Evolutionary conservation across 2,888 invertebrate genomes (phyloP).

Genomic region (Protodeltote pygarga): DNA sequence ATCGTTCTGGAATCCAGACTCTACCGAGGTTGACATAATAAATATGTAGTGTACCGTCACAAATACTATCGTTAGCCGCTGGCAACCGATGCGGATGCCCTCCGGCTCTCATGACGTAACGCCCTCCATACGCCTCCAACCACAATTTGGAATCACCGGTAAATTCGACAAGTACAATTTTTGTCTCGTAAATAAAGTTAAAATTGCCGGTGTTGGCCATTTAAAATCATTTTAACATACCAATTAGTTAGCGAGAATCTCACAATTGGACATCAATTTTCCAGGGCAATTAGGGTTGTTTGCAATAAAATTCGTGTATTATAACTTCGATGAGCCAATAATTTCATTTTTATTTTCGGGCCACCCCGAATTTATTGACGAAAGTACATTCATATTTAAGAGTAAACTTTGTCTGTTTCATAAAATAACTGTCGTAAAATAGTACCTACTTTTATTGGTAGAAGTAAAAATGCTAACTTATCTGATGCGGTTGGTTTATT

Average conservation of each 20-base stretch:
- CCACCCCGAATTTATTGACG: constrained; percentile 15
- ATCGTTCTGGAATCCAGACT: too few relatives aligned
- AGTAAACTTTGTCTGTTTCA: constrained; percentile 2
- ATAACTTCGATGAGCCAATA: constrained; percentile 20
- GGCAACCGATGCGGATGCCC: constrained; percentile 17
- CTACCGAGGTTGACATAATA: constrained; percentile 7
- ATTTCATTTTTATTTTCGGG: constrained; percentile 18
- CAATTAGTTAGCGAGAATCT: constrained; percentile 47
- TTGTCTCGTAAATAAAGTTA: constrained; percentile 49
- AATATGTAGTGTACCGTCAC: constrained; percentile 9
- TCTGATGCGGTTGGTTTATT: neutral
- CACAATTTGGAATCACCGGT: constrained; percentile 47
- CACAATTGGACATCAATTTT: constrained; percentile 45
- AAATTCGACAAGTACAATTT: constrained; percentile 51
- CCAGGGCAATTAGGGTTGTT: constrained; percentile 43
- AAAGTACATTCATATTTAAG: constrained; percentile 1
- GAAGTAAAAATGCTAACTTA: neutral
- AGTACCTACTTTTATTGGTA: constrained; percentile 4
- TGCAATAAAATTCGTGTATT: constrained; percentile 36
- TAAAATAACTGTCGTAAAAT: neutral
- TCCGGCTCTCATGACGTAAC: constrained; percentile 37
- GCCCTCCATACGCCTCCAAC: constrained; percentile 27
- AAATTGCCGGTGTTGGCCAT: constrained; percentile 46
- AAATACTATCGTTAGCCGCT: constrained; percentile 13
- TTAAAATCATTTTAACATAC: constrained; percentile 50